Conservation (phyloP, 2,797 vertebrate species). For the Pseudochirops cupreus region DNA sequence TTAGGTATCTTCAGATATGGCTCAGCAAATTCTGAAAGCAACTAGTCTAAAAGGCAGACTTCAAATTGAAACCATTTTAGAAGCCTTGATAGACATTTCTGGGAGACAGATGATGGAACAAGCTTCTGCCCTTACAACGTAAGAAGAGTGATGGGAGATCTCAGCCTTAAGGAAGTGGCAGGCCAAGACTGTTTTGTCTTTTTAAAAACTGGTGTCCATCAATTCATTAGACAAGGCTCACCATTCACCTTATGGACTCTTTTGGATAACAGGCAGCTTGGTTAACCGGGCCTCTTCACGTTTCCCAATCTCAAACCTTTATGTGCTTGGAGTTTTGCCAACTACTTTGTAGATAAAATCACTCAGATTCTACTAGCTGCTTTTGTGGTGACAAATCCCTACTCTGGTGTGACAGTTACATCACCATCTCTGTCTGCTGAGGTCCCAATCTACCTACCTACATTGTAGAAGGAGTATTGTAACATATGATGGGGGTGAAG, state of each 20-base stretch:
- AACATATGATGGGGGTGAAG: background rate
- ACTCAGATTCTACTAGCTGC: background rate
- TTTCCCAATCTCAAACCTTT: background rate
- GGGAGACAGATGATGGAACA: background rate
- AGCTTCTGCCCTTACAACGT: background rate
- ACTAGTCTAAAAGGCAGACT: background rate
- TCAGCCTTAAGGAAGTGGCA: background rate
- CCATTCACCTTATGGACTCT: background rate
- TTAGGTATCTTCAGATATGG: background rate
- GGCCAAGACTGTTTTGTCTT: background rate
- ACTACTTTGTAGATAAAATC: background rate
- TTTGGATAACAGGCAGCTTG: background rate
- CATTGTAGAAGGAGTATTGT: background rate
- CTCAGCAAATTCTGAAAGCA: background rate
- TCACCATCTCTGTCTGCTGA: background rate
- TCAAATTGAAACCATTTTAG: slow-evolving; percentile 34
- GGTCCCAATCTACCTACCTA: background rate
- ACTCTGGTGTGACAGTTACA: background rate
- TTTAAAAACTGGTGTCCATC: background rate
- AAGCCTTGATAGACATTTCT: background rate
- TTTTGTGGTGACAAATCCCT: background rate
- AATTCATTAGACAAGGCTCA: background rate
- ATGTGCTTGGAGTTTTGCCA: background rate
- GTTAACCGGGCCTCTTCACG: background rate
- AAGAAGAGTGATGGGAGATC: slow-evolving; percentile 11